These are phyloP conservation scores for Acanthosepion lycidas DNA, from an alignment of 2,888 invertebrate genomes.

Conservation along the genomic window DNA sequence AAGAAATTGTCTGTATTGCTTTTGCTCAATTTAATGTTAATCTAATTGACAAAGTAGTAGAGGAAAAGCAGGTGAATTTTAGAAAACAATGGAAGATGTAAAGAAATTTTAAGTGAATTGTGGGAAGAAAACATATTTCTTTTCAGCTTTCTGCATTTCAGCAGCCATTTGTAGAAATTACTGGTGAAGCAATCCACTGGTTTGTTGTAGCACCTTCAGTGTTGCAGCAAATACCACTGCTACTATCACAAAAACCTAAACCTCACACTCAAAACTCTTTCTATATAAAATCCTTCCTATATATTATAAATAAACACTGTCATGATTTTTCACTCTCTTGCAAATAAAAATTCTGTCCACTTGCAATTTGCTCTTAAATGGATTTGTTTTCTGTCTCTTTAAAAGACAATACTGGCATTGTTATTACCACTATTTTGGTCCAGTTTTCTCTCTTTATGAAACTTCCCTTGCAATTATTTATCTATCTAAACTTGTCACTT, in stretches of 20 bases:
- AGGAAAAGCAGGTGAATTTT: not conserved
- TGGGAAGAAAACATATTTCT: not conserved
- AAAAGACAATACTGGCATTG: no score
- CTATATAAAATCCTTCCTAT: not conserved
- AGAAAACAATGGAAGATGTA: not conserved
- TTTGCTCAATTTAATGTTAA: not conserved
- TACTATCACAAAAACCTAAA: not conserved
- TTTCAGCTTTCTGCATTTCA: not conserved
- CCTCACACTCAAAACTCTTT: not conserved
- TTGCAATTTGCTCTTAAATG: no score
- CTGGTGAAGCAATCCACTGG: not conserved
- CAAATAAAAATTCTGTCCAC: no score
- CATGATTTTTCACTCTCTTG: no score
- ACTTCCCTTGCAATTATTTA: no score
- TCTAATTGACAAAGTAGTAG: not conserved
- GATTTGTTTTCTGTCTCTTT: no score
- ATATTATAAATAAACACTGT: not conserved
- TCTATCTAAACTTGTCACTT: no score
- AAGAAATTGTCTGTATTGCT: not conserved
- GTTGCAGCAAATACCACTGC: not conserved
- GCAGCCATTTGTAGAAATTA: not conserved
- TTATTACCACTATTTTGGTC: no score
- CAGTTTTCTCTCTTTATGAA: no score
- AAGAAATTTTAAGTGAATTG: not conserved
- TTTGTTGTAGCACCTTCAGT: not conserved